Conservation (phyloP, 2,113 vertebrate genomes). For the Pyxicephalus adspersus region DNA sequence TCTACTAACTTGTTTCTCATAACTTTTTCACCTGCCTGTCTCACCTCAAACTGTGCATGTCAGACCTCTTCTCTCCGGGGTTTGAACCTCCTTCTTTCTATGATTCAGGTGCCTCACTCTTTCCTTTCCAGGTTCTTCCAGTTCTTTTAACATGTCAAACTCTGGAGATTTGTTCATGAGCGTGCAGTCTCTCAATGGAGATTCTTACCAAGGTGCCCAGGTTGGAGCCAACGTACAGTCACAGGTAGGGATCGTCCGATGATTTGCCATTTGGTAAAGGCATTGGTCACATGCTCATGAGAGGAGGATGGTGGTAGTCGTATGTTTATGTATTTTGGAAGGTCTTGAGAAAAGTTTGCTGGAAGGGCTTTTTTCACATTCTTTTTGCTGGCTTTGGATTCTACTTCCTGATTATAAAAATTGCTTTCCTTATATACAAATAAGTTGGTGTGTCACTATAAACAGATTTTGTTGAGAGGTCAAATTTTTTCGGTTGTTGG, state of each 20-base stretch:
- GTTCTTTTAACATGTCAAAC: slow-evolving; percentile 99
- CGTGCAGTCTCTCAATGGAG: slow-evolving; percentile 99
- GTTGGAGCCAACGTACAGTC: slow-evolving; percentile 99
- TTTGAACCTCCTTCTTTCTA: slow-evolving; percentile 83
- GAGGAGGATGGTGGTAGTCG: neutral
- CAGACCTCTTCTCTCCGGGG: slow-evolving; percentile 60
- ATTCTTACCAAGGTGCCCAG: slow-evolving; percentile 99
- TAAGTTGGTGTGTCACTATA: too few species aligned
- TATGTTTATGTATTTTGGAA: neutral
- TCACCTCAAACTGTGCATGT: slow-evolving; percentile 46
- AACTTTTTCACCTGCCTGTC: slow-evolving; percentile 8
- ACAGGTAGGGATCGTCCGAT: slow-evolving; percentile 87
- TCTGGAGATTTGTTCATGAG: slow-evolving; percentile 99
- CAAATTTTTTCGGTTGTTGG: too few species aligned
- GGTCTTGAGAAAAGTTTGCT: neutral
- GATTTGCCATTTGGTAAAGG: slow-evolving; percentile 5
- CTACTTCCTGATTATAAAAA: too few species aligned
- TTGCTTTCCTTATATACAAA: too few species aligned
- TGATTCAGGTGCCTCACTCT: slow-evolving; percentile 93
- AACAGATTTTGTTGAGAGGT: too few species aligned
- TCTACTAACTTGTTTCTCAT: slow-evolving; percentile 22
- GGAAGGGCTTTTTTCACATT: too few species aligned
- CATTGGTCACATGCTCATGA: slow-evolving; percentile 14
- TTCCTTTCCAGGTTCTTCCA: slow-evolving; percentile 98
- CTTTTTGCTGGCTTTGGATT: too few species aligned